Base-by-base conservation (phyloP, 2,797 vertebrate species). In the Florisuga fusca region DNA sequence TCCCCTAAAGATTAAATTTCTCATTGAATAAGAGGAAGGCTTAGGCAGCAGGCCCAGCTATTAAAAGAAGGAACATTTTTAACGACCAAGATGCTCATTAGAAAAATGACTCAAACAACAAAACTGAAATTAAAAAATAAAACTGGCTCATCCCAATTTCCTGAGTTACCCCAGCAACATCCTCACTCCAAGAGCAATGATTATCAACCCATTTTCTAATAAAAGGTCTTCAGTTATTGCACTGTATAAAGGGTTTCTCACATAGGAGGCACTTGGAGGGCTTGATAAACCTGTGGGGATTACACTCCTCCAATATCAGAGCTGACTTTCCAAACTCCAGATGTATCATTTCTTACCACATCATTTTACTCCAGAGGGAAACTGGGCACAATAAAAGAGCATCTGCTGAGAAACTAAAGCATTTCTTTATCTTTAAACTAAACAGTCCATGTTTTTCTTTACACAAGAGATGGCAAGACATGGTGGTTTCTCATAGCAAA, bases 41-140 rank as follows among this genome's bases (percentile, higher is more conserved):
- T 84, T 76, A 51, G 64, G 45, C 22, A 71, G 67, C 25, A 51
- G 61, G 54, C 12, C 15, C 27, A 91, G 66, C 22, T 88, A 91
- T 48, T 74, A 81, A 22, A 48, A 69, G n/a, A 73, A 89, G 7
- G 8, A 55, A 73, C 46, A 74, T 20, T 51, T 63, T 64, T 77
- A 21, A 84, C 64, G 57, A 77, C 26, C 18, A 67, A 50, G 61
- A 82, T 61, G 36, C 53, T 82, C 12, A 59, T 45, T 94, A 71
- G 16, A 82, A 51, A 91, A 95, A 84, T 8, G 25, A 38, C 45
- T 76, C 48, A 82, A 94, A 92, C 34, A 77, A 90, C 68, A 81
- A 85, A 93, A 54, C 22, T 36, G 33, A 91, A 95, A 93, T 77
- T 77, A 87, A 77, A 10, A 93, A 27, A 80, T 31, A 54, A 48